phyloP scores from a whole-genome alignment of 2,113 vertebrate genomes.

The Oncorhynchus keta region DNA sequence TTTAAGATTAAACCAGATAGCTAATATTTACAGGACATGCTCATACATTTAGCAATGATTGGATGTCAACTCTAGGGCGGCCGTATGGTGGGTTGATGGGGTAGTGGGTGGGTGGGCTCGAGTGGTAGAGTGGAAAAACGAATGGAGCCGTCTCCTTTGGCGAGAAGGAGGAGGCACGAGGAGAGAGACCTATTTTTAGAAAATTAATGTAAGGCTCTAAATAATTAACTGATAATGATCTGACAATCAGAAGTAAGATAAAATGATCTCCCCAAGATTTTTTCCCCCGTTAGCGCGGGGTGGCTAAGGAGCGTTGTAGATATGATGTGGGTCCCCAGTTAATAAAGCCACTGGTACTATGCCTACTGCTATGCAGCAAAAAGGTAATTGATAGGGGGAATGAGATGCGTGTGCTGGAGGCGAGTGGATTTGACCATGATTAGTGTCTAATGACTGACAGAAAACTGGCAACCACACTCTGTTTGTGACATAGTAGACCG shows the following conservation, averaged over 20 bases:
- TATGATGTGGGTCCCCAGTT: constrained; percentile 46
- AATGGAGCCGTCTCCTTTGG: constrained; percentile 70
- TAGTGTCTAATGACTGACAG: constrained; percentile 68
- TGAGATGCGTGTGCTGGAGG: constrained; percentile 46
- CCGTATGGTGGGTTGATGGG: constrained; percentile 25
- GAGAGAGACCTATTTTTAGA: constrained; percentile 73
- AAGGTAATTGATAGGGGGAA: constrained; percentile 44
- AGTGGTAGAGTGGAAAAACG: constrained; percentile 14
- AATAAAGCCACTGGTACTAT: constrained; percentile 38
- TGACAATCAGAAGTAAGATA: constrained; percentile 78
- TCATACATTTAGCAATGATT: constrained; percentile 24
- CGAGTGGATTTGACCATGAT: constrained; percentile 62
- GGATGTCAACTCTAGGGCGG: constrained; percentile 47
- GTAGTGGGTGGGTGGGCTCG: background rate
- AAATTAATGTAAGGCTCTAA: constrained; percentile 81
- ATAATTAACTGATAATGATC: constrained; percentile 85
- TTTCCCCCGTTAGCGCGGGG: constrained; percentile 37
- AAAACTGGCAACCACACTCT: constrained; percentile 56
- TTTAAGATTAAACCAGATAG: background rate
- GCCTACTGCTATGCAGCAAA: constrained; percentile 22
- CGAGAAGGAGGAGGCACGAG: constrained; percentile 60
- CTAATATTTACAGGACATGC: constrained; percentile 16
- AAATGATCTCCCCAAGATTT: constrained; percentile 71
- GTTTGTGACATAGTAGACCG: constrained; percentile 57
- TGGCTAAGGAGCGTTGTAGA: constrained; percentile 51